Evolutionary conservation across 1,140 invertebrate genomes (phyloP).

Genomic region (Adoxophyes honmai): DNA sequence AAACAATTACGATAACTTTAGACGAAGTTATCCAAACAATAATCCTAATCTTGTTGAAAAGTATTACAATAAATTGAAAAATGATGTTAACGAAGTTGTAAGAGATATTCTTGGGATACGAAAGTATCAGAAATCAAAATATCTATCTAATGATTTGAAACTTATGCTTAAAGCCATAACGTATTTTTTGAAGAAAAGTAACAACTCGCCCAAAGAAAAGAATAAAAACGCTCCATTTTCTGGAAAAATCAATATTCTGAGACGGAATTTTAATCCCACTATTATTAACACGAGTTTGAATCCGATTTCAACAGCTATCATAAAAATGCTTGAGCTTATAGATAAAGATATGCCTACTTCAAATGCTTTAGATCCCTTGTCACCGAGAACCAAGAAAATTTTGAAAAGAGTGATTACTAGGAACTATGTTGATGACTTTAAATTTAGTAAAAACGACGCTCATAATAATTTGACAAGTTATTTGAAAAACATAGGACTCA

Average conservation of each 20-base stretch:
- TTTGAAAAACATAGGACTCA: constrained; percentile 32
- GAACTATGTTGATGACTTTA: constrained; percentile 29
- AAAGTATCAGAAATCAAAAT: constrained; percentile 17
- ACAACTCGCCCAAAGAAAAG: too few relatives aligned
- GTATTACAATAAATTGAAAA: constrained; percentile 38
- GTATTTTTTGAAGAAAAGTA: constrained; percentile 24
- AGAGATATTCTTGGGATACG: constrained; percentile 32
- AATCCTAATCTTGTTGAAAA: constrained; percentile 27
- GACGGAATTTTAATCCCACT: too few relatives aligned
- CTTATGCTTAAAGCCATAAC: constrained; percentile 35
- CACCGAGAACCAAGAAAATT: constrained; percentile 28
- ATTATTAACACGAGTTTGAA: too few relatives aligned
- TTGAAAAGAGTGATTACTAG: constrained; percentile 35
- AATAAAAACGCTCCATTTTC: not conserved
- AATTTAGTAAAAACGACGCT: constrained; percentile 17
- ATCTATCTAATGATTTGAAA: constrained; percentile 32
- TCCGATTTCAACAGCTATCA: not conserved
- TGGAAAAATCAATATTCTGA: too few relatives aligned
- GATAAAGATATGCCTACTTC: constrained; percentile 27
- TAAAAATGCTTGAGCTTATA: constrained; percentile 30
- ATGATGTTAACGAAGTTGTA: constrained; percentile 43
- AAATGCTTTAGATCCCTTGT: constrained; percentile 28
- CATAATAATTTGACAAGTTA: constrained; percentile 35
- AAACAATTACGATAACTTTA: too few relatives aligned
- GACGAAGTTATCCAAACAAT: not conserved